phyloP scores from a whole-genome alignment of 2,888 invertebrate species.

The Limnephilus lunatus region DNA sequence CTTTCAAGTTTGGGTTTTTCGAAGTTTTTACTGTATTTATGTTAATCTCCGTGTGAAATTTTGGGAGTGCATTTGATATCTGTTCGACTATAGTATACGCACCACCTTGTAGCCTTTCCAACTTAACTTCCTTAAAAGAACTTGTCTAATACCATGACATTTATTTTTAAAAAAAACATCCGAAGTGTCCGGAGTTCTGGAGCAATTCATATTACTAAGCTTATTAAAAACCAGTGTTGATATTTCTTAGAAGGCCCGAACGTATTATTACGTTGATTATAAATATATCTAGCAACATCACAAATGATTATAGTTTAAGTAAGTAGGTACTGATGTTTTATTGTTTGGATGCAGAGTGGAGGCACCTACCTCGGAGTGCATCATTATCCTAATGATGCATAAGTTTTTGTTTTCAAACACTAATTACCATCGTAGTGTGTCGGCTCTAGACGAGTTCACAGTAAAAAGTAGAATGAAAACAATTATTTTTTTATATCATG shows the following conservation, averaged over 20 bases:
- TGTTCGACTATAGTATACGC: too few species aligned
- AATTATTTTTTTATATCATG: not conserved
- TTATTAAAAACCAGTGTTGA: not conserved
- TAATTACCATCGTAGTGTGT: not conserved
- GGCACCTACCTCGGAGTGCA: not conserved
- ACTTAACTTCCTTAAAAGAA: too few species aligned
- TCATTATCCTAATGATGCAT: not conserved
- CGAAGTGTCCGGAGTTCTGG: not conserved
- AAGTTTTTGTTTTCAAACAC: conserved; percentile 2
- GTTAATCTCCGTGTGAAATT: too few species aligned
- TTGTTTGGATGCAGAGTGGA: not conserved
- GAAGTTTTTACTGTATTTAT: too few species aligned
- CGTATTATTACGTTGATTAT: not conserved
- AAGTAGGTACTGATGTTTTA: not conserved
- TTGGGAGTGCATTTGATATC: too few species aligned
- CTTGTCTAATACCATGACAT: too few species aligned
- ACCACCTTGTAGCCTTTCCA: too few species aligned
- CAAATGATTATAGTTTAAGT: not conserved
- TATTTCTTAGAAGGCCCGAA: not conserved
- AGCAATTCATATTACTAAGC: not conserved
- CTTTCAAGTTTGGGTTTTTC: too few species aligned
- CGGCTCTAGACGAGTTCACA: not conserved
- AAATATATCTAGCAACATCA: not conserved
- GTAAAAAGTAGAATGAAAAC: not conserved
- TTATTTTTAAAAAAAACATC: not conserved